Evolutionary conservation across 2,797 vertebrate genomes (phyloP), one percentile per base, ranked within the genome.

Genomic region (Parauchenoglanis ngamensis): DNA sequence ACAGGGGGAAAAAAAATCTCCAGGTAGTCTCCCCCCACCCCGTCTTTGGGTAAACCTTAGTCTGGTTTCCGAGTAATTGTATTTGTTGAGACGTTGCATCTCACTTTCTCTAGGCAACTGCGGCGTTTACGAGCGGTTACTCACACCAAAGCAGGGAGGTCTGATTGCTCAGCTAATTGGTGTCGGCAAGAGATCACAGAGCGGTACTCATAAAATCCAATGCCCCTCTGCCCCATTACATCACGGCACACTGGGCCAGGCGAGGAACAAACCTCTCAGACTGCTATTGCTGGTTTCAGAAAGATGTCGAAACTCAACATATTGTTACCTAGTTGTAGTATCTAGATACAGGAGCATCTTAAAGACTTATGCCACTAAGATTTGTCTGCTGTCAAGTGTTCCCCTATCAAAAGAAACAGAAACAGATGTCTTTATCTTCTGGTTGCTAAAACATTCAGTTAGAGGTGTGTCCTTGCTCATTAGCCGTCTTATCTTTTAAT

Each of bases 141-240:
- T 92, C 93, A 89, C 90, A 94, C 93, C 94, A 94, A 94, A 90
- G 93, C 92, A 73, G 91, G 94, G 93, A 93, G 92, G 93, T 90
- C 93, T 93, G 93, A 95, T 95, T 94, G 94, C 94, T 93, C 92
- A 82, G 92, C 94, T 95, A 96, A 96, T 95, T 95, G 95, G 95
- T 94, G 93, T 92, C 93, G 92, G 91, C 93, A 92, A 92, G 92
- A 94, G 94, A 95, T 95, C 95, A 95, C 92, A 95, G 94, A 83
- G 91, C 91, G 56, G 92, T 1, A 76, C 91, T 93, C 86, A 70
- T 93, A 94, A 94, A 94, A 92, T 68, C 85, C 83, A 90, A 89
- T 93, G 83, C 54, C 93, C 92, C 91, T 93, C 93, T 89, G 56
- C 80, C 89, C 92, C 90, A 93, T 95, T 94, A 95, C 94, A 94